phyloP scores from a whole-genome alignment of 2,797 vertebrate species.

The Typhlichthys subterraneus region DNA sequence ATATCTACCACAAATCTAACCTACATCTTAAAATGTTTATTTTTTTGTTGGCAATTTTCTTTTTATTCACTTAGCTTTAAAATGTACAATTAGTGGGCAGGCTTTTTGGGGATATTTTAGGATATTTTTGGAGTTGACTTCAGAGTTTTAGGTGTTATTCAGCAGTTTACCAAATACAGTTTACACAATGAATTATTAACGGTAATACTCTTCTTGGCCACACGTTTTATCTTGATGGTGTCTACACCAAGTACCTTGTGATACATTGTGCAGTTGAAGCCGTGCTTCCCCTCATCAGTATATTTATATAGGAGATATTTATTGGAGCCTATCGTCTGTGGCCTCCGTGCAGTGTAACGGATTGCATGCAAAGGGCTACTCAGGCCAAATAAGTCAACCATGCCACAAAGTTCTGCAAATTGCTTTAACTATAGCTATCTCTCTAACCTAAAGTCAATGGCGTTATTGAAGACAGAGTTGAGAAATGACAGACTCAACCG shows the following conservation, averaged over 20 bases:
- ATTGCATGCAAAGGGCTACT: constrained; percentile 71
- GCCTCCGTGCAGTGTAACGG: constrained; percentile 48
- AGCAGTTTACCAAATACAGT: constrained; percentile 36
- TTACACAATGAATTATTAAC: constrained; percentile 51
- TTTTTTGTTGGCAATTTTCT: constrained; percentile 12
- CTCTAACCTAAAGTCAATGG: constrained; percentile 58
- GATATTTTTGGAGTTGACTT: constrained; percentile 28
- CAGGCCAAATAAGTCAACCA: constrained; percentile 64
- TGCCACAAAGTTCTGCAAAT: constrained; percentile 61
- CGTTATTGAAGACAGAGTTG: constrained; percentile 72
- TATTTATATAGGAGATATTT: constrained; percentile 61
- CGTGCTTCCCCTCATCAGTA: constrained; percentile 28
- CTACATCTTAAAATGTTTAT: constrained; percentile 12
- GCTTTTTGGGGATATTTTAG: constrained; percentile 24
- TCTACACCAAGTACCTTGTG: constrained; percentile 36
- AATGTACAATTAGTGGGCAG: constrained; percentile 8
- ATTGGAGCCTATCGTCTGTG: constrained; percentile 45
- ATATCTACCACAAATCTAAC: constrained; percentile 23
- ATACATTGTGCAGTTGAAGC: constrained; percentile 34
- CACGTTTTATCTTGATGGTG: constrained; percentile 16
- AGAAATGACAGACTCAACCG: constrained; percentile 60
- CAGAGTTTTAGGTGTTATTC: constrained; percentile 15
- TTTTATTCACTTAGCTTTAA: constrained; percentile 14
- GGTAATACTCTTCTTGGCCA: constrained; percentile 34
- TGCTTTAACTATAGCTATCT: constrained; percentile 58